Evolutionary conservation across 1,140 invertebrate species (phyloP), one percentile per base, ranked within the genome.

Genomic region (Lethrus apterus): DNA sequence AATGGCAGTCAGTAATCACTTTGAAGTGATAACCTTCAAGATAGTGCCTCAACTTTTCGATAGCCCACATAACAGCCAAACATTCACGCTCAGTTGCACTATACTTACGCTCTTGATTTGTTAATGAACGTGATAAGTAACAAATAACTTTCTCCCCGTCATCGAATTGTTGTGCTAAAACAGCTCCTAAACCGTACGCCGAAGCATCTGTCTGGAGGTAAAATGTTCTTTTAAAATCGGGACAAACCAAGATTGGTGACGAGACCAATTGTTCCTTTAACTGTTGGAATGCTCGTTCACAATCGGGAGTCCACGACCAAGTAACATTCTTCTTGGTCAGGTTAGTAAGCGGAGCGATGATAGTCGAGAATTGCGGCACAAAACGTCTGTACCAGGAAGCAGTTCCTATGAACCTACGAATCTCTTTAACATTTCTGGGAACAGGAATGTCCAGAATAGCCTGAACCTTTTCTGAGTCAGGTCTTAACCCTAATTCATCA

Each of bases 361-460:
- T 11, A 5, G 51, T 49, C 2, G 64, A 50, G 30, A 71, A 61
- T 29, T 67, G 52, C 17, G 51, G 52, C 9, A 72, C 46, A 48
- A 73, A 75, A 14, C 67, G 54, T 26, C 67, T 54, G 46, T 70
- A 74, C 55, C 65, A 75, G 14, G 55, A 53, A 17, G 56, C 46
- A 24, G 67, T 44, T 4, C 68, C 68, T 31, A 67, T 38, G 60
- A 69, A 59, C 24, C 50, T 42, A 46, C 49, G 52, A 14, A 73
- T 17, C 46, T 68, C 56, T 14, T 49, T 63, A 13, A 60, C 40
- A 44, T 58, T 55, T n/a, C 18, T 51, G 5, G 72, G 70, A 13
- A 34, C 47, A 5, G 61, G 52, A 53, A 64, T 67, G 2, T 70
- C 52, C n/a, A 55, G 13, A 5, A 73, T 64, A 4, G 68, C 65